Evolutionary conservation across 1,140 invertebrate species (phyloP).

Genomic region (Anagrus nilaparvatae): DNA sequence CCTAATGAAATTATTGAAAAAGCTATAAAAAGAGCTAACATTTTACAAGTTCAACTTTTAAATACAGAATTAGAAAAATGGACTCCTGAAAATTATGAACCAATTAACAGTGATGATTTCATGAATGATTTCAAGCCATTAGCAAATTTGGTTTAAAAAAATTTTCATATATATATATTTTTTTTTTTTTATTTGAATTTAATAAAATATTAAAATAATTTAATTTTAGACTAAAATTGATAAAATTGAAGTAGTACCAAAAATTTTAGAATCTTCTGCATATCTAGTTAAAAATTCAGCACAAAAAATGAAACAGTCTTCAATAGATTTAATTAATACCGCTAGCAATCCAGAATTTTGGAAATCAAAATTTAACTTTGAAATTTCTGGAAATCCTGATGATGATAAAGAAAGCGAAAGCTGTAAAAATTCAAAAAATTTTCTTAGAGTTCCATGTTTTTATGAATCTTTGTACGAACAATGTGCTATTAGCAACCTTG

Average conservation of each 20-base stretch:
- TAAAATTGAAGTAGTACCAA: slow-evolving; percentile 36
- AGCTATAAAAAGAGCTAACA: slow-evolving; percentile 42
- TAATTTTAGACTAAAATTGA: slow-evolving; percentile 30
- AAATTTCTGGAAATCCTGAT: slow-evolving; percentile 15
- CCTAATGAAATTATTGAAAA: slow-evolving; percentile 43
- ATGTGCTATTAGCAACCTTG: slow-evolving; percentile 28
- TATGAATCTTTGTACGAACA: slow-evolving; percentile 32
- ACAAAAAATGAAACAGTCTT: slow-evolving; percentile 34
- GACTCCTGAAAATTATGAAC: slow-evolving; percentile 23
- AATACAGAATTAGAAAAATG: slow-evolving; percentile 31
- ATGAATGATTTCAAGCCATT: slow-evolving; percentile 31
- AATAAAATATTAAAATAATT: slow-evolving; percentile 6
- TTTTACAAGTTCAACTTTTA: slow-evolving; percentile 34
- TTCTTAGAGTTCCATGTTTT: slow-evolving; percentile 39
- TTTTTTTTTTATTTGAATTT: slow-evolving; percentile 7
- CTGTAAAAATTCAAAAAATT: slow-evolving; percentile 10
- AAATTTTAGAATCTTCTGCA: slow-evolving; percentile 36
- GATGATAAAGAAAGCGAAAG: slow-evolving; percentile 18
- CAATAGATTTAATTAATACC: slow-evolving; percentile 34
- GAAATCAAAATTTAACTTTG: slow-evolving; percentile 32
- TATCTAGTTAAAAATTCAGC: slow-evolving; percentile 37
- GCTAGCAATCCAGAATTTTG: slow-evolving; percentile 34
- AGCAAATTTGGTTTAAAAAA: slow-evolving; percentile 11
- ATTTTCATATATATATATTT: slow-evolving; percentile 2
- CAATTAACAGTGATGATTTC: slow-evolving; percentile 29